Conservation (phyloP, 2,113 vertebrate genomes). For the Plestiodon gilberti region DNA sequence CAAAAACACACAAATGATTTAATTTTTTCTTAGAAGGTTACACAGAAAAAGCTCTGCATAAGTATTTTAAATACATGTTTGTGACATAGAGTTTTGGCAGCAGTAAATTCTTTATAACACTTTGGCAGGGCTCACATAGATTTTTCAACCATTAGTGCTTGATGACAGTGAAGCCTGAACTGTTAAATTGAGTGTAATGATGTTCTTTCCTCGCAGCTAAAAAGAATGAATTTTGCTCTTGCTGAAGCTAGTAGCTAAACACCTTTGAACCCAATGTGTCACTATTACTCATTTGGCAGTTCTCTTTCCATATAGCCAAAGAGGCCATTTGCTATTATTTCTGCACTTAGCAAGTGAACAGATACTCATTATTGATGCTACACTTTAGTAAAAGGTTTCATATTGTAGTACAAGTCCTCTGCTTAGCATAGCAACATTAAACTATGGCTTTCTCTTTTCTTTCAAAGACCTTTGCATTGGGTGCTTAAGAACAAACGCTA, state of each 20-base stretch:
- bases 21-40: neutral
- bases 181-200: slow-evolving; percentile 34
- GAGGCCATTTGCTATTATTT: slow-evolving; percentile 8
- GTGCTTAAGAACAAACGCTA: neutral
- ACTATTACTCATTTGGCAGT: neutral
- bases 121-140: slow-evolving; percentile 13
- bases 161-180: slow-evolving; percentile 3
- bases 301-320: neutral
- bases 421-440: slow-evolving; percentile 24
- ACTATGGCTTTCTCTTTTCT: neutral
- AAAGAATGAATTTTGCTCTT: neutral
- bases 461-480: neutral
- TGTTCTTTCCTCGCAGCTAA: neutral
- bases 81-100: slow-evolving; percentile 36
- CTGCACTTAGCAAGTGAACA: slow-evolving; percentile 17
- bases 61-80: slow-evolving; percentile 17
- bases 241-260: neutral
- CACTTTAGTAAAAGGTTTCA: neutral
- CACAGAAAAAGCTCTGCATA: no score
- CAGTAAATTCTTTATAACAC: neutral
- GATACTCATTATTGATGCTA: neutral
- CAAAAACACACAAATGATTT: slow-evolving; percentile 34
- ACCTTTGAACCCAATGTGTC: neutral
- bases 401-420: neutral
- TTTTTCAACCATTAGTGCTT: slow-evolving; percentile 12